Evolutionary conservation across 2,888 invertebrate species (phyloP).

Genomic region (Drosophila aldrichi): DNA sequence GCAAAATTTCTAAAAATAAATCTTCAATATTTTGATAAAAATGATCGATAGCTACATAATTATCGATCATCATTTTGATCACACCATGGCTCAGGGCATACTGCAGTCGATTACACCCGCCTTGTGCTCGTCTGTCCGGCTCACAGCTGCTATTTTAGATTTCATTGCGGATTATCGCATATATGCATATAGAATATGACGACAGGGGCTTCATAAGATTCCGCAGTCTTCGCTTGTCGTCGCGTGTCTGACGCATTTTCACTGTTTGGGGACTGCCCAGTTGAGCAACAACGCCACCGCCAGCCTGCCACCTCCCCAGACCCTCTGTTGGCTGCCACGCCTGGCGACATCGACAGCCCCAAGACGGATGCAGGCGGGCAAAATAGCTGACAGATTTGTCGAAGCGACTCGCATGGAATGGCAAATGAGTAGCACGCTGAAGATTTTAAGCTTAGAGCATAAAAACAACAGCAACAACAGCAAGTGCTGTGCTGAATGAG

Average conservation of each 20-base stretch:
- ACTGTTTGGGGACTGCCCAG: conserved; percentile 65
- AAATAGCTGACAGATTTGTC: conserved; percentile 45
- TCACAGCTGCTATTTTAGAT: conserved; percentile 21
- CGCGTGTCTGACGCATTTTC: conserved; percentile 67
- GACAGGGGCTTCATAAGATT: conserved; percentile 56
- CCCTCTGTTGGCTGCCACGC: conserved; percentile 3
- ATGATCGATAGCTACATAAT: not conserved
- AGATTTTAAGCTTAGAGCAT: conserved; percentile 46
- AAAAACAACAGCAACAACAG: conserved; percentile 23
- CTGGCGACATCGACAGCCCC: conserved; percentile 22
- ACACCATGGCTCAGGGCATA: not conserved
- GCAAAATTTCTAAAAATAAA: no score
- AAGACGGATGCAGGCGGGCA: conserved; percentile 73
- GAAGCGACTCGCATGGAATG: conserved; percentile 46
- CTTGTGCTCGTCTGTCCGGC: not conserved
- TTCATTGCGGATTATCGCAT: conserved; percentile 14
- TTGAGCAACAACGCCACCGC: not conserved
- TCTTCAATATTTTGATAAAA: not conserved
- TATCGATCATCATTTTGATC: no score
- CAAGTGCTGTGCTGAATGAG: conserved; percentile 1
- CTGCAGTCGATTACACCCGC: not conserved
- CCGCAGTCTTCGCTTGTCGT: conserved; percentile 59
- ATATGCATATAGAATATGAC: conserved; percentile 58
- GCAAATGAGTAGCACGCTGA: conserved; percentile 46
- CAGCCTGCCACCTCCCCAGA: not conserved